phyloP scores from a whole-genome alignment of 2,797 vertebrate species.

The Odontamblyopus rebecca region DNA sequence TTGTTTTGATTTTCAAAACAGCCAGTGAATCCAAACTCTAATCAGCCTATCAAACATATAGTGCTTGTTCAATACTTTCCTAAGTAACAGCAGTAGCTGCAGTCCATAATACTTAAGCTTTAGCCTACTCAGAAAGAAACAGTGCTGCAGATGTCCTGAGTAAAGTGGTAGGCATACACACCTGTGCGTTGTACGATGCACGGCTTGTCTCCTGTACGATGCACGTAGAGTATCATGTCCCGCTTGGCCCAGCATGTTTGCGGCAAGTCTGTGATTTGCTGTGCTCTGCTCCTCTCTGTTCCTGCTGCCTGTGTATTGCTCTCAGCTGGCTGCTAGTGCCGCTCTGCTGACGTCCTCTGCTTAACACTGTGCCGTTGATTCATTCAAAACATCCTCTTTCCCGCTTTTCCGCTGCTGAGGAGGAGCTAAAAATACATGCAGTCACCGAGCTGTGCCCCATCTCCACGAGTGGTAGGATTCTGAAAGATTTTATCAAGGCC shows the following conservation, averaged over 20 bases:
- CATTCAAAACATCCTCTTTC: slow-evolving; percentile 74
- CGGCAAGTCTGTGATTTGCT: slow-evolving; percentile 67
- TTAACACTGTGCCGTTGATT: slow-evolving; percentile 57
- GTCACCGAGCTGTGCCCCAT: slow-evolving; percentile 45
- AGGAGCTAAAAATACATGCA: slow-evolving; percentile 62
- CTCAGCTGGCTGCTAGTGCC: slow-evolving; percentile 60
- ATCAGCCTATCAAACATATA: slow-evolving; percentile 23
- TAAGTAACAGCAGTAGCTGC: slow-evolving; percentile 36
- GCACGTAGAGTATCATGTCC: slow-evolving; percentile 69
- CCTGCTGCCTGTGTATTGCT: slow-evolving; percentile 53
- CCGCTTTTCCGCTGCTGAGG: slow-evolving; percentile 56
- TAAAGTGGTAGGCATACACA: slow-evolving; percentile 69
- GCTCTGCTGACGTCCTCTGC: slow-evolving; percentile 69
- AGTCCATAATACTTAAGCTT: slow-evolving; percentile 31
- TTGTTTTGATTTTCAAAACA: slow-evolving; percentile 21
- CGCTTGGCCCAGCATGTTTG: slow-evolving; percentile 83
- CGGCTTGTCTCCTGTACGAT: slow-evolving; percentile 64
- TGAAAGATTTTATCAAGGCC: slow-evolving; percentile 48
- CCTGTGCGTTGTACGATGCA: slow-evolving; percentile 70
- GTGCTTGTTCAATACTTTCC: slow-evolving; percentile 25
- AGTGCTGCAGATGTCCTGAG: slow-evolving; percentile 27
- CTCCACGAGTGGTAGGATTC: slow-evolving; percentile 33
- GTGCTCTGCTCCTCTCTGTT: slow-evolving; percentile 54
- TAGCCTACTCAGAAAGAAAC: slow-evolving; percentile 45
- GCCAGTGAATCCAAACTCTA: slow-evolving; percentile 15